These are phyloP conservation scores for Microchirus variegatus DNA, from an alignment of 2,797 vertebrate genomes.

Conservation along the genomic window DNA sequence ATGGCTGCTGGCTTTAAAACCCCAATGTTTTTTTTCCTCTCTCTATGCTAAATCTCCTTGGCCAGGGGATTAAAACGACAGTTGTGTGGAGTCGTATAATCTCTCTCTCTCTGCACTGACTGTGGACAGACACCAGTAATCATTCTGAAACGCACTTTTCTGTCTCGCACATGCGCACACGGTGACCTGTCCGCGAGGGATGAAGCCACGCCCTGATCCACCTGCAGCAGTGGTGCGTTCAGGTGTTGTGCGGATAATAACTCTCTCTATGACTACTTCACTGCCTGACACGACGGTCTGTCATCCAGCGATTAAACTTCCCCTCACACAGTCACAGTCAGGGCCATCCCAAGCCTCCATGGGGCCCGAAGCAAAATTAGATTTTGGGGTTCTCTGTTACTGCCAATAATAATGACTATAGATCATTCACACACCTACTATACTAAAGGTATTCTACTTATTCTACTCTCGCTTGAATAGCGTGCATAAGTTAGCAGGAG, in stretches of 20 bases:
- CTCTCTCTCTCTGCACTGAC: slow-evolving; percentile 62
- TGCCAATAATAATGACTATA: too few relatives aligned
- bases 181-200: slow-evolving; percentile 1
- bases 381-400: too few relatives aligned
- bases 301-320: too few relatives aligned
- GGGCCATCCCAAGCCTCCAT: too few relatives aligned
- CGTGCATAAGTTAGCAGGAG: too few relatives aligned
- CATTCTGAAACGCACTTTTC: slow-evolving; percentile 77
- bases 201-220: slow-evolving; percentile 75
- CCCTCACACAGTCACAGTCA: too few relatives aligned
- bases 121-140: slow-evolving; percentile 58
- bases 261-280: rapidly evolving
- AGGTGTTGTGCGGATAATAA: slow-evolving; percentile 33
- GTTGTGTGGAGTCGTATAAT: slow-evolving; percentile 81
- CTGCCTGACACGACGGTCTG: too few relatives aligned
- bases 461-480: too few relatives aligned
- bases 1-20: slow-evolving; percentile 82
- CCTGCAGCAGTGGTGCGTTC: slow-evolving; percentile 67
- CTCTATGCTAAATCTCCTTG: slow-evolving; percentile 79
- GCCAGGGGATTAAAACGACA: slow-evolving; percentile 84
- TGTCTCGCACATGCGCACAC: slow-evolving; percentile 72
- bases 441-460: too few relatives aligned
- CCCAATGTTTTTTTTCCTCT: slow-evolving; percentile 63
- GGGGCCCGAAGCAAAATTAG: too few relatives aligned
- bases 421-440: too few relatives aligned